Base-by-base conservation (phyloP, 2,797 vertebrate species). In the Ceryle rudis region DNA sequence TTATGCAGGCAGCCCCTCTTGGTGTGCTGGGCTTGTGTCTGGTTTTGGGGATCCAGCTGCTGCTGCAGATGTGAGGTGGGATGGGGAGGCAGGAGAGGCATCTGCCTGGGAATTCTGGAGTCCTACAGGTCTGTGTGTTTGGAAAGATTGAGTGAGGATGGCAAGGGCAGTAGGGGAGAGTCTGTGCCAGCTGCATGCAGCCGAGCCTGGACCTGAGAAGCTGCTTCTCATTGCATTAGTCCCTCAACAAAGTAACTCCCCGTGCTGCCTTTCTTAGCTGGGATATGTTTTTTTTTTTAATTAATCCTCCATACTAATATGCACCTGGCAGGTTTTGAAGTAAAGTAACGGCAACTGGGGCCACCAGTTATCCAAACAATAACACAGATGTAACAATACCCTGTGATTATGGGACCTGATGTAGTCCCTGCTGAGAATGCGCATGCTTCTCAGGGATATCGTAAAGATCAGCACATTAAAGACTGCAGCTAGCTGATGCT, bases 61-160 rank as follows among this genome's bases (percentile, higher is more conserved):
- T 60, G 13, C 17, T 31, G 39, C 25, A 69, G 28, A 10, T 42
- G 23, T 80, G 72, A 70, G 26, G 19, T 37, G 22, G 46, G 11
- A 21, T 51, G 39, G 2, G 10, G 11, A 20, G 6, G 6, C 26
- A 73, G 31, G 15, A 3, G 2, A 25, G 28, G n/a, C 55, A 60
- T 62, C 39, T 1, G 2, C 16, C 7, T 1, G 1, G 47, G 47
- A 81, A 64, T 71, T 55, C 16, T 0, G 2, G 23, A 19, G n/a
- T 86, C 19, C 19, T 81, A 7, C 8, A 3, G 20, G 29, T 57
- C 55, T 0, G 0, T 23, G 42, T 54, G 25, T 73, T 72, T 77
- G 72, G 42, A 62, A 70, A 23, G 75, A 41, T 11, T 26, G 42
- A 67, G 29, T 14, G 31, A 1, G 14, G 28, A 52, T 67, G 39